These are phyloP conservation scores for Amphibalanus amphitrite DNA, from an alignment of 1,140 invertebrate species.

Conservation along the genomic window DNA sequence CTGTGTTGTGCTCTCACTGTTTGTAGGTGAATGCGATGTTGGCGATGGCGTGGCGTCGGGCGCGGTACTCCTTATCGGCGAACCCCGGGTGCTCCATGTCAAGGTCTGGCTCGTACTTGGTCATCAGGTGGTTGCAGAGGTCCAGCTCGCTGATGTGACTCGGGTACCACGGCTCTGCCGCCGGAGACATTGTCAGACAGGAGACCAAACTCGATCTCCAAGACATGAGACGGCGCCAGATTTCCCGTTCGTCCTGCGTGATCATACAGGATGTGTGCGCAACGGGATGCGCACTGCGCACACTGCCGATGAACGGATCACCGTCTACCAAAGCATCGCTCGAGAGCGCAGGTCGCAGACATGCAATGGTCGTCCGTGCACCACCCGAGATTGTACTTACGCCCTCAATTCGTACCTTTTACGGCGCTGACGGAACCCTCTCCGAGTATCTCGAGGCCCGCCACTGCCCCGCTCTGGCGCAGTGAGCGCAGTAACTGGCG, in stretches of 20 bases:
- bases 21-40: constrained; percentile 94
- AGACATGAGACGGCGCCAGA: too few species aligned
- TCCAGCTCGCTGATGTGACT: constrained; percentile 90
- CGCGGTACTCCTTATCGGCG: constrained; percentile 74
- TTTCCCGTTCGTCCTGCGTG: too few species aligned
- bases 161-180: constrained; percentile 76
- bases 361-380: too few species aligned
- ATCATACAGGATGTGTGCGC: too few species aligned
- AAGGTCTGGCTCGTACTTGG: constrained; percentile 94
- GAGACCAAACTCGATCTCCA: too few species aligned
- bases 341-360: too few species aligned
- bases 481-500: not conserved
- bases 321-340: too few species aligned
- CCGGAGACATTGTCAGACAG: too few species aligned
- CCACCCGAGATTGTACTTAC: too few species aligned
- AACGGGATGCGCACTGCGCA: too few species aligned
- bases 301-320: too few species aligned
- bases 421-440: not conserved
- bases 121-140: constrained; percentile 93
- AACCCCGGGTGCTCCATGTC: constrained; percentile 99
- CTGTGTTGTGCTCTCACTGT: constrained; percentile 42
- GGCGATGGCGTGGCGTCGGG: constrained; percentile 88
- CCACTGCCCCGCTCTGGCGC: not conserved
- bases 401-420: not conserved
- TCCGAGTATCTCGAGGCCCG: not conserved